Evolutionary conservation across 2,113 vertebrate species (phyloP).

Genomic region (Onychostruthus taczanowskii): DNA sequence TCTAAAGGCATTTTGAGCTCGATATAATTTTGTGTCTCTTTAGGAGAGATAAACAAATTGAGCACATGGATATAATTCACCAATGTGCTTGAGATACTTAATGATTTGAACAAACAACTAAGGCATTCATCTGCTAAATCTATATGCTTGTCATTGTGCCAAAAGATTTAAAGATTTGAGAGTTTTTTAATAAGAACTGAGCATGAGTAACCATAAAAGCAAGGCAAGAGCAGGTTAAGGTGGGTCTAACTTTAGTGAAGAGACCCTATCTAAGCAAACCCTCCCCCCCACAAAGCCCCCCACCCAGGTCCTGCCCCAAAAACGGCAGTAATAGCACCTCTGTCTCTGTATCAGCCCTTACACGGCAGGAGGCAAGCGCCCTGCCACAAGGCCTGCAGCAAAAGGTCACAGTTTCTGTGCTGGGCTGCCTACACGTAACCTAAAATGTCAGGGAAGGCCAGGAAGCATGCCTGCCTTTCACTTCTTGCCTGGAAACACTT

Average conservation of each 20-base stretch:
- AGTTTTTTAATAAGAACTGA: neutral
- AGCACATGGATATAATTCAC: neutral
- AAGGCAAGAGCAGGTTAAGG: neutral
- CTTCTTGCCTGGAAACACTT: neutral
- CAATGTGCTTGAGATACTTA: neutral
- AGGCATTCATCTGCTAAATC: neutral
- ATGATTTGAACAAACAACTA: neutral
- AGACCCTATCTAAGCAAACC: neutral
- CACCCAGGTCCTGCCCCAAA: neutral
- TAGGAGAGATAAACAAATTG: neutral
- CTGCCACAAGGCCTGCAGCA: neutral
- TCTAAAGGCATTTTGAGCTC: neutral
- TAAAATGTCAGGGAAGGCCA: neutral
- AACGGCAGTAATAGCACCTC: neutral
- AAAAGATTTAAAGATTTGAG: neutral
- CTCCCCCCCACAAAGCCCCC: fast-evolving
- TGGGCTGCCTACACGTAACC: fast-evolving
- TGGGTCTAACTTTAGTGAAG: neutral
- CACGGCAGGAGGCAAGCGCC: neutral
- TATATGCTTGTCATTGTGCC: neutral
- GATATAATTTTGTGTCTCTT: neutral
- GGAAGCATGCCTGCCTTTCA: neutral
- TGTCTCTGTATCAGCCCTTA: neutral
- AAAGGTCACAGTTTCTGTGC: neutral
- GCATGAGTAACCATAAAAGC: neutral